phyloP scores from a whole-genome alignment of 1,140 invertebrate species.

The Drosophila funebris region DNA sequence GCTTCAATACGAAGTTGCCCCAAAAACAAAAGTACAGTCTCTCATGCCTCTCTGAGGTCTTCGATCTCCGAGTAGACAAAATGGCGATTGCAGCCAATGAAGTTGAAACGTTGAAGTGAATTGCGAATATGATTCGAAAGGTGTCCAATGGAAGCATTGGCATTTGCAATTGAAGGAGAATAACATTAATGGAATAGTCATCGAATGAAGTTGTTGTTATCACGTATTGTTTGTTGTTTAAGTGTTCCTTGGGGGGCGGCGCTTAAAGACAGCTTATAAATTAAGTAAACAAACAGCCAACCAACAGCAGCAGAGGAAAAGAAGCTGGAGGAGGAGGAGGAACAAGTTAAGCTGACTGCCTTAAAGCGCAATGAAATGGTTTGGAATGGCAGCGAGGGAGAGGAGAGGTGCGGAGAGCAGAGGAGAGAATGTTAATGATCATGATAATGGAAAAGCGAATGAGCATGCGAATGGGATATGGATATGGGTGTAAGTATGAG shows the following conservation, averaged over 20 bases:
- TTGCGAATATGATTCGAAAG: not conserved
- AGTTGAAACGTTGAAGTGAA: not conserved
- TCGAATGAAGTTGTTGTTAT: conserved; percentile 6
- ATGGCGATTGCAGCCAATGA: not conserved
- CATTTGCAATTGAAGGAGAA: not conserved
- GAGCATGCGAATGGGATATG: conserved; percentile 15
- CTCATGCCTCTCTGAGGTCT: not conserved
- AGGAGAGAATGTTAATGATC: conserved; percentile 37
- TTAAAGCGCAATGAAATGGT: not conserved
- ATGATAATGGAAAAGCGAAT: conserved; percentile 48
- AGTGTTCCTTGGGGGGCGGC: conserved; percentile 62
- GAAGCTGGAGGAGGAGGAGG: not conserved
- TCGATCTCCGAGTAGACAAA: not conserved
- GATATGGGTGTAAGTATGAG: not conserved
- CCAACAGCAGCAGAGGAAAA: conserved; percentile 36
- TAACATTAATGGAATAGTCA: not conserved
- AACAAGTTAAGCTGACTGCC: not conserved
- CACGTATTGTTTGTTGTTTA: too few relatives aligned
- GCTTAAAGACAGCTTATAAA: conserved; percentile 71
- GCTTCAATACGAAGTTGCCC: not conserved
- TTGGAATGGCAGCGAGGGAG: too few relatives aligned
- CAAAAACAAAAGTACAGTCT: not conserved
- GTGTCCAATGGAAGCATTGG: not conserved
- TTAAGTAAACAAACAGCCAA: conserved; percentile 71
- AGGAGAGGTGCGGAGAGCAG: too few relatives aligned